phyloP scores from a whole-genome alignment of 2,797 vertebrate genomes.

The Jordanella pulchra region DNA sequence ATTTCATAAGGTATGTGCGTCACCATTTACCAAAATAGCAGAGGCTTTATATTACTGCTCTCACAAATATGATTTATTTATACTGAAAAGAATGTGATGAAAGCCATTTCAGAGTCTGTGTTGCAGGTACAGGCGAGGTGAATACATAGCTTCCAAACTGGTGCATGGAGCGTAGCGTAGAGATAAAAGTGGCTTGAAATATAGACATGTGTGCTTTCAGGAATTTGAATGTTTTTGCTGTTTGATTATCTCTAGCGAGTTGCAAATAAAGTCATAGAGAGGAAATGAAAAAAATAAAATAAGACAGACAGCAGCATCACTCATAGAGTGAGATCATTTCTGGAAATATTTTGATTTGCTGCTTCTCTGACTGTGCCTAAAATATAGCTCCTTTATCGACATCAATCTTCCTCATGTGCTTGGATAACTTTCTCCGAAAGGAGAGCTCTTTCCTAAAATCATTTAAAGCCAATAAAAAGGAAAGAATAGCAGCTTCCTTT shows the following conservation, averaged over 20 bases:
- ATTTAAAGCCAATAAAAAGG: slow-evolving; percentile 66
- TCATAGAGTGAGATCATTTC: slow-evolving; percentile 11
- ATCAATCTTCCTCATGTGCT: slow-evolving; percentile 46
- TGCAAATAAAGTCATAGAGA: slow-evolving; percentile 15
- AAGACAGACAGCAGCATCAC: not conserved
- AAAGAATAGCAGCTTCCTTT: slow-evolving; percentile 75
- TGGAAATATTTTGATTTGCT: slow-evolving; percentile 3
- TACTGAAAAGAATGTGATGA: slow-evolving; percentile 52
- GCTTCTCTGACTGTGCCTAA: slow-evolving; percentile 24
- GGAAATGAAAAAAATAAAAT: slow-evolving; percentile 7
- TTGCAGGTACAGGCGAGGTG: slow-evolving; percentile 35
- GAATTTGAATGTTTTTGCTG: not conserved
- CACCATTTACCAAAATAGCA: slow-evolving; percentile 59
- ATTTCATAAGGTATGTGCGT: slow-evolving; percentile 64
- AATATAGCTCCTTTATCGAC: slow-evolving; percentile 34
- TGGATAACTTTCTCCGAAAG: slow-evolving; percentile 53
- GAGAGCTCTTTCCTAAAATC: slow-evolving; percentile 66
- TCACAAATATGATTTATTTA: slow-evolving; percentile 72
- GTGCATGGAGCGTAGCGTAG: slow-evolving; percentile 13
- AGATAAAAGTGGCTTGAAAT: slow-evolving; percentile 34
- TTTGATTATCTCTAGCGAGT: slow-evolving; percentile 15
- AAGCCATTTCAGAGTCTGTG: slow-evolving; percentile 54
- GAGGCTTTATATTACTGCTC: slow-evolving; percentile 53
- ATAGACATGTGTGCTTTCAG: slow-evolving; percentile 17
- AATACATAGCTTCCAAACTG: slow-evolving; percentile 27